phyloP scores from a whole-genome alignment of 1,140 invertebrate genomes.

The Drosophila pectinifera region DNA sequence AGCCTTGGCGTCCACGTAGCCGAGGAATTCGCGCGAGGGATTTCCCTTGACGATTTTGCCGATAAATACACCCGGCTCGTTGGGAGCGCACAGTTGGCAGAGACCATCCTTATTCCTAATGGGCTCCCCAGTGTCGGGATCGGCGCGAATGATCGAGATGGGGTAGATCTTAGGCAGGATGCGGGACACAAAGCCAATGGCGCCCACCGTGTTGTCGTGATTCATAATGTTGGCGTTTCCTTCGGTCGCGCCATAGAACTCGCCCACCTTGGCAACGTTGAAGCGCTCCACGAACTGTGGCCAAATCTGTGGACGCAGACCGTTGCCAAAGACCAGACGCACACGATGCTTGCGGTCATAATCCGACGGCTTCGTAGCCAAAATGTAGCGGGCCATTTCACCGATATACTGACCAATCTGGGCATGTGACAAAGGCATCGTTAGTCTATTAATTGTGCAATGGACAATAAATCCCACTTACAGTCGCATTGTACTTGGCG shows the following conservation, averaged over 20 bases:
- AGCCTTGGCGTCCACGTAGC: constrained; percentile 97
- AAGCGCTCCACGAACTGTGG: constrained; percentile 95
- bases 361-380: constrained; percentile 92
- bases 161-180: constrained; percentile 94
- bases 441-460: not conserved
- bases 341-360: constrained; percentile 94
- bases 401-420: constrained; percentile 95
- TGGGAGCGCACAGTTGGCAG: constrained; percentile 89
- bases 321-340: constrained; percentile 97
- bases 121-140: constrained; percentile 93
- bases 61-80: constrained; percentile 98
- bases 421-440: constrained; percentile 12
- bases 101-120: constrained; percentile 91
- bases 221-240: constrained; percentile 99
- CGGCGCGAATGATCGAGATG: constrained; percentile 95
- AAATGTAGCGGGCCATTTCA: constrained; percentile 98
- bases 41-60: constrained; percentile 96
- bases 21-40: constrained; percentile 92
- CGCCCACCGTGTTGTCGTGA: constrained; percentile 94
- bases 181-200: constrained; percentile 97
- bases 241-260: constrained; percentile 99
- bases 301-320: constrained; percentile 98
- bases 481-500: constrained; percentile 96
- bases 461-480: constrained; percentile 86
- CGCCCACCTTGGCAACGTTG: constrained; percentile 92